Base-by-base conservation (phyloP, 2,888 invertebrate species). In the Amorpha juglandis region DNA sequence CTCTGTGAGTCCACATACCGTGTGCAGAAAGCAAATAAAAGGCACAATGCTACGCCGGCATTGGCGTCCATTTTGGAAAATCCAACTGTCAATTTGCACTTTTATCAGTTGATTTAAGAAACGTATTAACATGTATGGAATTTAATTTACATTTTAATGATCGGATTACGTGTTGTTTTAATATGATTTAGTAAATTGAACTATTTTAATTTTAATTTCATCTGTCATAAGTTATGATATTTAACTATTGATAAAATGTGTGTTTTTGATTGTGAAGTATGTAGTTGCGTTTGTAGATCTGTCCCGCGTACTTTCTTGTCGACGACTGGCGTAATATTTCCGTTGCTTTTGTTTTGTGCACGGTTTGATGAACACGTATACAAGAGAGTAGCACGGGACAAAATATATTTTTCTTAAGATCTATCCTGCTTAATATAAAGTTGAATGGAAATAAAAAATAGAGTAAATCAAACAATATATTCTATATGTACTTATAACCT, bases 321-420 rank as follows among this genome's bases (percentile, higher is more conserved):
- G 86, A 80, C 81, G 87, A 92, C 92, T 92, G 91, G 80, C 85
- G 84, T 83, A 84, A 86, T 86, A 83, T 88, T 84, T 89, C 90
- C 89, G 87, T 81, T 81, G 90, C 89, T 88, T 90, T 92, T 93
- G 92, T 93, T 90, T 90, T 86, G 75, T 86, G 71, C 88, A 92
- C 81, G 92, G 79, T 90, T 90, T 90, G 90, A 71, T 91, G 90
- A 86, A 70, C 91, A 91, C 74, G 69, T 78, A 69, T 78, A 81
- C 81, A 80, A 70, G 86, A 80, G 84, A 76, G 82, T 67, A 88
- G 90, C 89, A 82, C 86, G 86, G 74, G 84, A 78, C 78, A 80
- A 58, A 78, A 74, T 81, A 69, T 14, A 42, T 66, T 45, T 70
- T 68, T 82, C 83, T 79, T 70, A 21, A 72, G 85, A 82, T 70